phyloP scores from a whole-genome alignment of 2,113 vertebrate species.

The Megaleporinus macrocephalus region DNA sequence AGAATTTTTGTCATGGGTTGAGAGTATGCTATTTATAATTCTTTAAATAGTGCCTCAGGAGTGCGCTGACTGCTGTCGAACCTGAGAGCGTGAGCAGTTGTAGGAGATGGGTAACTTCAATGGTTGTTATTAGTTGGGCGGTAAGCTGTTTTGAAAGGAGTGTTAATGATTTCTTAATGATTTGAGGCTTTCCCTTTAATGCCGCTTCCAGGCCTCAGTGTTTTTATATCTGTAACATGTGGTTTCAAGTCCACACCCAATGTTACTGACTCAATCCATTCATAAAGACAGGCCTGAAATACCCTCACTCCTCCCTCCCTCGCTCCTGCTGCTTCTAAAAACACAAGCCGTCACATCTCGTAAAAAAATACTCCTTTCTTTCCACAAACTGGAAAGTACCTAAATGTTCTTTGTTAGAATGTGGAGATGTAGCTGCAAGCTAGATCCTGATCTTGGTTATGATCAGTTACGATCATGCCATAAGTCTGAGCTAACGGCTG shows the following conservation, averaged over 20 bases:
- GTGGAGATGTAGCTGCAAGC: not conserved
- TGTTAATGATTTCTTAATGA: not conserved
- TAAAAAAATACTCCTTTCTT: constrained; percentile 20
- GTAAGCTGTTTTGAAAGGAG: not conserved
- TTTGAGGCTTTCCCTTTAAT: constrained; percentile 6
- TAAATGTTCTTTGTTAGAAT: not conserved
- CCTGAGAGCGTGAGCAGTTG: not conserved
- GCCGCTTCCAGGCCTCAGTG: not conserved
- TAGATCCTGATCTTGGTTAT: not conserved
- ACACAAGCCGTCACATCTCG: not conserved
- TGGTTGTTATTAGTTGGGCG: not conserved
- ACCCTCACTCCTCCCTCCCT: not conserved
- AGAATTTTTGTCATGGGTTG: constrained; percentile 64
- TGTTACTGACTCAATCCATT: constrained; percentile 12
- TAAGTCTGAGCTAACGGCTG: not conserved
- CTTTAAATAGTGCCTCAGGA: not conserved
- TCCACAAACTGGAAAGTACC: constrained; percentile 36
- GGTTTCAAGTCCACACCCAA: constrained; percentile 18
- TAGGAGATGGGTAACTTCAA: not conserved
- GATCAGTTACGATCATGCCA: constrained; percentile 10
- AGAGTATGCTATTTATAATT: constrained; percentile 32
- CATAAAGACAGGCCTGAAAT: constrained; percentile 15
- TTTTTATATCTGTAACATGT: constrained; percentile 8
- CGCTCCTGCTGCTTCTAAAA: not conserved
- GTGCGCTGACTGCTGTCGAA: not conserved